These are phyloP conservation scores for Nilaparvata lugens DNA, from an alignment of 1,140 invertebrate species.

Conservation along the genomic window DNA sequence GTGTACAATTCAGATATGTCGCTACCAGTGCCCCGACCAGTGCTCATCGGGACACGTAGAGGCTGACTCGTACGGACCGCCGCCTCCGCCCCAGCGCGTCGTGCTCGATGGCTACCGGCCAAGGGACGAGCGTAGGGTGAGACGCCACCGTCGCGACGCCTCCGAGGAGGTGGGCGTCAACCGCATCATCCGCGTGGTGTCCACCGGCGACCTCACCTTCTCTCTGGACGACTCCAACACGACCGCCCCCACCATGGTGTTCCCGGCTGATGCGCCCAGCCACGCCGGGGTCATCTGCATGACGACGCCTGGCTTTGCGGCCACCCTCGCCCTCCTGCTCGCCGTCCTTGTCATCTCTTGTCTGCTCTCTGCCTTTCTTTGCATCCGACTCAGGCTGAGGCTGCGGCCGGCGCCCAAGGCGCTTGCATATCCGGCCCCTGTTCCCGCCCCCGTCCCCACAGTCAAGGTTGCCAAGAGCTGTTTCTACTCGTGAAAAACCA, in stretches of 20 bases:
- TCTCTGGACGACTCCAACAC: slow-evolving; percentile 63
- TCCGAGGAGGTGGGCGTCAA: slow-evolving; percentile 86
- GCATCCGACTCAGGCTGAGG: slow-evolving; percentile 55
- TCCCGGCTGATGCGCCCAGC: slow-evolving; percentile 54
- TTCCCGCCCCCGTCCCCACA: background rate
- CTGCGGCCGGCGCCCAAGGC: background rate
- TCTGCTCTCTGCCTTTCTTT: slow-evolving; percentile 72
- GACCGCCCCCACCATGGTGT: slow-evolving; percentile 60
- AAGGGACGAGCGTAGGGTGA: slow-evolving; percentile 60
- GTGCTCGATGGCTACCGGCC: slow-evolving; percentile 60
- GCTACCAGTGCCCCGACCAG: slow-evolving; percentile 86
- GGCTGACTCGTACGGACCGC: slow-evolving; percentile 25
- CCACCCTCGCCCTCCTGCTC: slow-evolving; percentile 69
- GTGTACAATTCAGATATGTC: slow-evolving; percentile 89
- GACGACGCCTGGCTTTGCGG: slow-evolving; percentile 82
- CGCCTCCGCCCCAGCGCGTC: slow-evolving; percentile 14
- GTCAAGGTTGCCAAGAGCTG: background rate
- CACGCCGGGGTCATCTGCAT: slow-evolving; percentile 71
- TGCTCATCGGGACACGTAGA: slow-evolving; percentile 52
- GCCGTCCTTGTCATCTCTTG: slow-evolving; percentile 72
- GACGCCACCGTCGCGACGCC: slow-evolving; percentile 47
- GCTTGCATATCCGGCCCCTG: background rate
- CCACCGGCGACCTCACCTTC: slow-evolving; percentile 88
- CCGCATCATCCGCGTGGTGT: slow-evolving; percentile 82
- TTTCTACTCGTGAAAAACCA: background rate